Base-by-base conservation (phyloP, 1,140 invertebrate species). In the Dreissena polymorpha region DNA sequence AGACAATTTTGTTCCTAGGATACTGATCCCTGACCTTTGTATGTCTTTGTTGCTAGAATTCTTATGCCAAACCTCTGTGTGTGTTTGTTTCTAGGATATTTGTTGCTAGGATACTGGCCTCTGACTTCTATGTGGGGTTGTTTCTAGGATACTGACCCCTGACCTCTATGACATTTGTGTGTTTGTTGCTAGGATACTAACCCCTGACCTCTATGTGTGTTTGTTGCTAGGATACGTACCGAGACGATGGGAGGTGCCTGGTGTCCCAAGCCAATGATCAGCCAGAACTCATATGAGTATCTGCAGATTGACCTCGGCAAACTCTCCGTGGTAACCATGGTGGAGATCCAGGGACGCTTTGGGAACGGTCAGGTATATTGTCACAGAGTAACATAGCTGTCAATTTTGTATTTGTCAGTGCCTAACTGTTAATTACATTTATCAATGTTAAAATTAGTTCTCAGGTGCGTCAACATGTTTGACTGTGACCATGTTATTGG, bases 191-290 rank as follows among this genome's bases (percentile, higher is more conserved):
- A 39, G 39, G 39, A 39, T 39, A 39, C 39, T 39, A 8, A 39
- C 8, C 8, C 39, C 39, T 39, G 39, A 39, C 39, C 39, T 39
- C 2, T 39, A 39, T 39, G 60, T n/a, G 60, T 75, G 18, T 75
- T 71, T 95, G 51, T 77, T 50, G 95, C 60, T 94, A 99, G 98
- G 93, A 94, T 99, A 86, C 95, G 96, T 84, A 95, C 96, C 85
- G 97, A 99, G 91, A 95, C 95, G 85, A 96, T 97, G 87, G 97
- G 97, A 39, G 98, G 98, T n/a, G 98, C 98, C 0, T 99, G 98
- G 98, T 99, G 98, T 94, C 98, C 98, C 0, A 95, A 96, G 89
- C 94, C 96, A 78, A 96, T 97, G 93, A 96, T 99, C 53, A 97
- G 96, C 18, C 95, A 95, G 14, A 96, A 97, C 69, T 95, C 95